Percentiles rank a stretch among this genome's conserved stretches.
phyloP scores from a whole-genome alignment of 2,797 vertebrate genomes.

The Furcifer pardalis region DNA sequence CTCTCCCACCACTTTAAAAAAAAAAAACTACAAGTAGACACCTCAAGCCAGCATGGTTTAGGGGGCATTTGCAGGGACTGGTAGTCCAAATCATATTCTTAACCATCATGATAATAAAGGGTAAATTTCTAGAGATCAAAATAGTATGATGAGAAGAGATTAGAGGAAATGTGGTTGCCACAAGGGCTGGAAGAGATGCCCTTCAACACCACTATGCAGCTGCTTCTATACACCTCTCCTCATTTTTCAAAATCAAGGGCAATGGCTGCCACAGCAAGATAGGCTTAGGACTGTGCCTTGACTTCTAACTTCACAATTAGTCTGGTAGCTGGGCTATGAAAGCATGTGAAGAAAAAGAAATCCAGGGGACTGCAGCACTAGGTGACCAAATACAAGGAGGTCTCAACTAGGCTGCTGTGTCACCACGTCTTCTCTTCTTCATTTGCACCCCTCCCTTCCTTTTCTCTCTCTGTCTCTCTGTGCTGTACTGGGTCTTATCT shows the following conservation, averaged over 20 bases:
- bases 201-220: not conserved
- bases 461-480: slow-evolving; percentile 3
- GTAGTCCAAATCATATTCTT: too few relatives aligned
- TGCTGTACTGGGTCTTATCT: slow-evolving; percentile 65
- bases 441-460: not conserved
- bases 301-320: not conserved
- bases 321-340: not conserved
- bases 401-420: not conserved
- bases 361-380: not conserved
- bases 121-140: not conserved
- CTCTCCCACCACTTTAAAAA: too few relatives aligned
- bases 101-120: not conserved
- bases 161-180: not conserved
- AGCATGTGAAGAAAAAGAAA: not conserved
- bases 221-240: too few relatives aligned
- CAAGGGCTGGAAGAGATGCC: not conserved
- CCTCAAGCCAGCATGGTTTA: too few relatives aligned
- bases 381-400: not conserved
- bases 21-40: too few relatives aligned
- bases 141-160: not conserved
- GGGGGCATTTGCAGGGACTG: too few relatives aligned
- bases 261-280: not conserved
- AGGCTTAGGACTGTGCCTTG: not conserved
- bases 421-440: not conserved
- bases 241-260: not conserved